Conservation (phyloP, 2,797 vertebrate genomes). For the Carapus acus region DNA sequence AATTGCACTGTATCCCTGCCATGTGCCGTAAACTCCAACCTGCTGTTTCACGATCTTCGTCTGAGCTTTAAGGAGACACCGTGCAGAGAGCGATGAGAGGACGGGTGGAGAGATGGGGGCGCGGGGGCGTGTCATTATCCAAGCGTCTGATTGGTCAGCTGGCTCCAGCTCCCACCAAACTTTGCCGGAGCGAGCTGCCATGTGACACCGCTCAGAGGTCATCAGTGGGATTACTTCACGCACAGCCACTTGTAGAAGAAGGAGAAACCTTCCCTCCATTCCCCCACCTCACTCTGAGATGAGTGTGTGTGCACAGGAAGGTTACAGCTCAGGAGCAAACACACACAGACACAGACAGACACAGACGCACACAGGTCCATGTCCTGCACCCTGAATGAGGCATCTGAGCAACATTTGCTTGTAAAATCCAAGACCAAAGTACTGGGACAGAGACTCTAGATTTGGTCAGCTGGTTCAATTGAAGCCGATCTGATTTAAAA, state of each 20-base stretch:
- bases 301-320: slow-evolving; percentile 4
- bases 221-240: slow-evolving; percentile 37
- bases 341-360: too few relatives aligned
- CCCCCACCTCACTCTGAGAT: background rate
- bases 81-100: slow-evolving; percentile 8
- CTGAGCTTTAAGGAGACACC: slow-evolving; percentile 24
- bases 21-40: slow-evolving; percentile 41
- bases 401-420: slow-evolving; percentile 51
- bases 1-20: slow-evolving; percentile 59
- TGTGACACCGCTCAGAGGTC: slow-evolving; percentile 38
- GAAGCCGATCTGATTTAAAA: background rate
- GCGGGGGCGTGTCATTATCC: slow-evolving; percentile 19
- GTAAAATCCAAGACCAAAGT: slow-evolving; percentile 29
- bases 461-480: background rate
- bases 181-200: slow-evolving; percentile 12
- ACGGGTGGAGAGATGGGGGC: slow-evolving; percentile 6
- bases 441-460: slow-evolving; percentile 43
- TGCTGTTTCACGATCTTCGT: slow-evolving; percentile 15
- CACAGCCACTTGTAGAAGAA: slow-evolving; percentile 21
- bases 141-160: slow-evolving; percentile 22
- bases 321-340: background rate
- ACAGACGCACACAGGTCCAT: too few relatives aligned
- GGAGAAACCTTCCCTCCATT: too few relatives aligned
- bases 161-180: slow-evolving; percentile 47
- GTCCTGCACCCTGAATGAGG: slow-evolving; percentile 52